phyloP scores from a whole-genome alignment of 2,888 invertebrate genomes.

The Capitulum mitella region DNA sequence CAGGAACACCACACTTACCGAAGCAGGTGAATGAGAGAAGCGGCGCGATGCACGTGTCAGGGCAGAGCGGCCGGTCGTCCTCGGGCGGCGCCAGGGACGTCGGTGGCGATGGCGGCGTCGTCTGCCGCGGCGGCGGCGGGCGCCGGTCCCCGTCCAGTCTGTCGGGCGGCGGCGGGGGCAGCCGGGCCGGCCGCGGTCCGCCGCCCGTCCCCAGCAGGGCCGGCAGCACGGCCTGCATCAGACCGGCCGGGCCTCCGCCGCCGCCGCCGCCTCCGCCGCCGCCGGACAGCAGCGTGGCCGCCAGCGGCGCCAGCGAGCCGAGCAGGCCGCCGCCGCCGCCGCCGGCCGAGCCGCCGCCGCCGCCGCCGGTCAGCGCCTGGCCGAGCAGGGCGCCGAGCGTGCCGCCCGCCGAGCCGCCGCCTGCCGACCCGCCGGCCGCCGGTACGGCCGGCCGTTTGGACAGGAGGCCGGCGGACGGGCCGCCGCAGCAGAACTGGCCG shows the following conservation, averaged over 20 bases:
- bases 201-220: conserved; percentile 13
- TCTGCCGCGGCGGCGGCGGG: conserved; percentile 45
- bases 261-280: conserved; percentile 21
- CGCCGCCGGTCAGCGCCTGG: conserved; percentile 27
- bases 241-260: conserved; percentile 4
- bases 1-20: conserved; percentile 53
- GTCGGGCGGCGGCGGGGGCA: conserved; percentile 27
- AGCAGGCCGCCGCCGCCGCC: conserved; percentile 26
- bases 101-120: conserved; percentile 51
- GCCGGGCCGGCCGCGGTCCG: not conserved
- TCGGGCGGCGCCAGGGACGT: conserved; percentile 38
- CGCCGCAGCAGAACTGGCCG: conserved; percentile 69
- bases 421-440: not conserved
- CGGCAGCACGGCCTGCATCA: conserved; percentile 26
- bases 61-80: conserved; percentile 76
- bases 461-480: conserved; percentile 24
- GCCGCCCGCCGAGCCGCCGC: not conserved
- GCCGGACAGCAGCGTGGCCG: not conserved
- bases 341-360: not conserved
- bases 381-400: conserved; percentile 28
- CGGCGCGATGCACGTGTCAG: conserved; percentile 82
- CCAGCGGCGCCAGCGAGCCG: conserved; percentile 12
- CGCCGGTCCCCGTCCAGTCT: not conserved
- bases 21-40: conserved; percentile 87
- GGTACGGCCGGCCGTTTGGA: conserved; percentile 27